Base-by-base conservation (phyloP, 2,113 vertebrate genomes). In the Rhynchopsitta pachyrhyncha region DNA sequence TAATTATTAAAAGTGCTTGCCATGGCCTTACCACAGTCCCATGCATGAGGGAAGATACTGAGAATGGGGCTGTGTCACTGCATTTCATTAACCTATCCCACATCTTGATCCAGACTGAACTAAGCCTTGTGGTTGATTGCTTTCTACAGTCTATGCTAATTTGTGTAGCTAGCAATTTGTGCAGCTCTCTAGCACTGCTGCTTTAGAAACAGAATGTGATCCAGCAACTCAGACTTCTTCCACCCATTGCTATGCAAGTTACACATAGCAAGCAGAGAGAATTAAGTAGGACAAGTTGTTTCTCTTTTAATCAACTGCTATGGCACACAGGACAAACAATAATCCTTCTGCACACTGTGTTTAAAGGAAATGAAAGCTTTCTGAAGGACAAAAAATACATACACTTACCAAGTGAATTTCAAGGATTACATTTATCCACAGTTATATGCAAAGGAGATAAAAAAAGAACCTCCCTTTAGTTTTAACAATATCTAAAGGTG, bases 341-440 rank as follows among this genome's bases (percentile, higher is more conserved):
- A 91, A 92, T 85, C 74, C 46, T 66, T 44, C 82, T 75, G 55
- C 33, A 82, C 31, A 80, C 29, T 52, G n/a, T 47, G 42, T 85
- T 87, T 88, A 74, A 73, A 86, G 63, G 67, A 96, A 94, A 90
- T 83, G 5, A 88, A 95, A 93, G 25, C 63, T 80, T 85, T 82
- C 25, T 42, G 84, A 82, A 71, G 44, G 74, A 75, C 71, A 33
- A 91, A 92, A 87, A 82, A n/a, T 10, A 75, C 42, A 67, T 24
- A 64, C 42, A 44, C 24, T 88, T 69, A 71, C 7, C 24, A 55
- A 52, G 35, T n/a, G 53, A 80, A 80, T 73, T 82, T 82, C 67
- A 80, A 49, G 44, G 59, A 62, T 88, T 92, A 62, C 82, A 88
- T 88, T 80, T 82, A 92, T 42, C 49, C 42, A 25, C 19, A 74